Evolutionary conservation across 1,140 invertebrate genomes (phyloP).

Genomic region (Epicauta chinensis): DNA sequence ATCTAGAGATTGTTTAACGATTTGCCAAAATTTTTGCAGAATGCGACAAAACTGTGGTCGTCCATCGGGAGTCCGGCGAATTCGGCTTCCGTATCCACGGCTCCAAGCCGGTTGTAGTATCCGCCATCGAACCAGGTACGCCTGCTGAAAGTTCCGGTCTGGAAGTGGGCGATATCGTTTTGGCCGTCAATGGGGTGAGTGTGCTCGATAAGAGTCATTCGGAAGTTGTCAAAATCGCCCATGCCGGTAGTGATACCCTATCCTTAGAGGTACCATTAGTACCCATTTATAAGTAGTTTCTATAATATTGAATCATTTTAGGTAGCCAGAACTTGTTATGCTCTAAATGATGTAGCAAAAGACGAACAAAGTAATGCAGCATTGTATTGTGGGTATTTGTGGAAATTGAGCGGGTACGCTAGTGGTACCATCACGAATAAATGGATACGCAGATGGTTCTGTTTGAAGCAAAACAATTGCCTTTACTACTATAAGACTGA

Average conservation of each 20-base stretch:
- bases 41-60: constrained; percentile 78
- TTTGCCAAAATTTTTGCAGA: constrained; percentile 47
- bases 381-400: constrained; percentile 72
- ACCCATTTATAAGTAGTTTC: too few relatives aligned
- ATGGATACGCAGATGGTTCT: constrained; percentile 89
- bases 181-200: constrained; percentile 84
- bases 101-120: constrained; percentile 90
- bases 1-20: too few relatives aligned
- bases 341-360: constrained; percentile 59
- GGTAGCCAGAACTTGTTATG: constrained; percentile 79
- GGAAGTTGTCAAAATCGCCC: constrained; percentile 90
- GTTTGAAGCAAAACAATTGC: constrained; percentile 84
- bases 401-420: constrained; percentile 59
- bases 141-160: constrained; percentile 85
- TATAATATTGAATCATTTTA: constrained; percentile 26
- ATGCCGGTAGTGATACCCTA: constrained; percentile 76
- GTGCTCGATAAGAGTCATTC: constrained; percentile 89
- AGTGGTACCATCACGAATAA: constrained; percentile 53
- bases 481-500: constrained; percentile 94
- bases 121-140: constrained; percentile 86
- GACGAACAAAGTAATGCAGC: constrained; percentile 52
- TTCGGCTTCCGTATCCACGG: constrained; percentile 96
- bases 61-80: constrained; percentile 76
- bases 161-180: constrained; percentile 90
- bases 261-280: constrained; percentile 79